A percentile compares a stretch with the other conserved stretches of the same genome.
Conservation (phyloP, 2,797 vertebrate genomes). For the Hydrolagus colliei region DNA sequence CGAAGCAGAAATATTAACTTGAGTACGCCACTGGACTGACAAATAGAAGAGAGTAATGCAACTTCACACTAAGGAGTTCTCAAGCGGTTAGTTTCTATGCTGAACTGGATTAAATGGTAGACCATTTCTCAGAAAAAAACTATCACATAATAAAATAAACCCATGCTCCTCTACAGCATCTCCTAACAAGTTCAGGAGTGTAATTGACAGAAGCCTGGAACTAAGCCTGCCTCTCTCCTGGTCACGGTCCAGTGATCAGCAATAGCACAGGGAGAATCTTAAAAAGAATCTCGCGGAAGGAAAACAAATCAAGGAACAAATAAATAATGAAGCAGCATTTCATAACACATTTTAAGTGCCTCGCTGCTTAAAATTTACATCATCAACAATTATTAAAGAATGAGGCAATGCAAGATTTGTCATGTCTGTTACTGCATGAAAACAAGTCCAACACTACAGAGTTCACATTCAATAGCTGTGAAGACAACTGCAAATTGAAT, state of each 20-base stretch:
- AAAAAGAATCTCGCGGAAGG: not conserved
- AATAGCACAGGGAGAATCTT: too few species aligned
- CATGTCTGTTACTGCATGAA: not conserved
- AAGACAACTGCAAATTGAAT: conserved; percentile 34
- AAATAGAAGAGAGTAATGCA: too few species aligned
- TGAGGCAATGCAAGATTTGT: conserved; percentile 5
- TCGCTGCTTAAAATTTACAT: not conserved
- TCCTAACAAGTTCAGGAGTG: too few species aligned
- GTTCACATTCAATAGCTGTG: conserved; percentile 32
- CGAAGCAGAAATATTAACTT: too few species aligned
- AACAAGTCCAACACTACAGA: not conserved
- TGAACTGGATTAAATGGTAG: too few species aligned
- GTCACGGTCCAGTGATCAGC: not conserved
- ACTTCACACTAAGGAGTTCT: too few species aligned
- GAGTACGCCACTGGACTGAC: too few species aligned
- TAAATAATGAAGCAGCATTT: not conserved
- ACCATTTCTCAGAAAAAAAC: too few species aligned
- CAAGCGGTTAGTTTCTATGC: too few species aligned
- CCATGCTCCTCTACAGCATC: too few species aligned
- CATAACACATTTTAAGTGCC: not conserved
- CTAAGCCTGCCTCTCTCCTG: not conserved
- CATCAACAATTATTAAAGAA: conserved; percentile 5
- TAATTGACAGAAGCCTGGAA: not conserved
- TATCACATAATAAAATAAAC: too few species aligned
- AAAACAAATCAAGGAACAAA: not conserved